phyloP scores from a whole-genome alignment of 2,888 invertebrate species.

The Lapara coniferarum region DNA sequence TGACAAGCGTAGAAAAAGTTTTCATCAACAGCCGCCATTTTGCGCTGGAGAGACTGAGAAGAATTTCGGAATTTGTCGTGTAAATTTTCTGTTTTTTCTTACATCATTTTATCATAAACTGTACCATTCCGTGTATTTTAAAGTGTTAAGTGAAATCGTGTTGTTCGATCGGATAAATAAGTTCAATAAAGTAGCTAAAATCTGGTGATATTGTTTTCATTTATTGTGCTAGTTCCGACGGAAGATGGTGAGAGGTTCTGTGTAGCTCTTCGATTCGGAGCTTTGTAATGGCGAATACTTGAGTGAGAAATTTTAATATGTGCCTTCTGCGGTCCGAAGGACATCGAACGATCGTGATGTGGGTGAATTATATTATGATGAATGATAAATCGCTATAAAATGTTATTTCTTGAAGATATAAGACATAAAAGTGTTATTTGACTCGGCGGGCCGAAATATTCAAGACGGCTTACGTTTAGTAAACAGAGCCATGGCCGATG shows the following conservation, averaged over 20 bases:
- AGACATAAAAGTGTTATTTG: conserved; percentile 82
- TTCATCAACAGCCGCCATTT: conserved; percentile 98
- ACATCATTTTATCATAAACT: conserved; percentile 83
- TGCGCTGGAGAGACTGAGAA: conserved; percentile 91
- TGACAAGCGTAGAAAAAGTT: conserved; percentile 98
- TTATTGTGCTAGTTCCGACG: conserved; percentile 89
- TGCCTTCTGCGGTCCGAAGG: conserved; percentile 89
- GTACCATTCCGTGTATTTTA: conserved; percentile 84
- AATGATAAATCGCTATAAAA: conserved; percentile 82
- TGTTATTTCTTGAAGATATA: conserved; percentile 81
- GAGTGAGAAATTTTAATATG: conserved; percentile 88
- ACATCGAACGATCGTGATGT: conserved; percentile 87
- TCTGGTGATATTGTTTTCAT: conserved; percentile 86
- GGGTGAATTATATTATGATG: conserved; percentile 84
- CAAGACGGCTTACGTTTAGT: conserved; percentile 87
- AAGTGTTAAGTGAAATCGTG: conserved; percentile 83
- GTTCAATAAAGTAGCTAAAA: conserved; percentile 78
- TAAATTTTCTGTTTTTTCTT: conserved; percentile 86
- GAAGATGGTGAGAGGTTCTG: conserved; percentile 90
- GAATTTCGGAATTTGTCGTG: conserved; percentile 89
- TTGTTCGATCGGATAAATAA: conserved; percentile 75
- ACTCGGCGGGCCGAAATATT: conserved; percentile 84
- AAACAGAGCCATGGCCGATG: conserved; percentile 95
- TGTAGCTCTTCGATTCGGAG: conserved; percentile 87
- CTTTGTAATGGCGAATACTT: conserved; percentile 92